phyloP scores from a whole-genome alignment of 2,888 invertebrate species.

The Dynastes tityus region DNA sequence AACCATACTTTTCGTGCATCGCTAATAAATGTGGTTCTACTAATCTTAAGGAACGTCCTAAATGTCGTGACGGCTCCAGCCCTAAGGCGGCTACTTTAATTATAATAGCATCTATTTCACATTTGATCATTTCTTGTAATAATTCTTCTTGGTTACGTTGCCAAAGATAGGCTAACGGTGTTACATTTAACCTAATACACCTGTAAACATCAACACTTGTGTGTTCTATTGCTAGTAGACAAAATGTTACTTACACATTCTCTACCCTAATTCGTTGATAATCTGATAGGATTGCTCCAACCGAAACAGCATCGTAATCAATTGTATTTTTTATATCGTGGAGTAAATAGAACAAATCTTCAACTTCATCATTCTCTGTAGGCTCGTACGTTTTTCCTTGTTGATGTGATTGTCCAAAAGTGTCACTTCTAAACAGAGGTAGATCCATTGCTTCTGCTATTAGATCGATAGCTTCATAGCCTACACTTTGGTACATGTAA shows the following conservation, averaged over 20 bases:
- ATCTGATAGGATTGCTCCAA: slow-evolving; percentile 98
- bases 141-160: slow-evolving; percentile 94
- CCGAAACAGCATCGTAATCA: slow-evolving; percentile 90
- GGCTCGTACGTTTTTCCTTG: slow-evolving; percentile 85
- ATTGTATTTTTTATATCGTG: slow-evolving; percentile 79
- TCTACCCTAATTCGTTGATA: slow-evolving; percentile 98
- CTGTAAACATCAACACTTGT: slow-evolving; percentile 69
- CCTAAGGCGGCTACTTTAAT: slow-evolving; percentile 98
- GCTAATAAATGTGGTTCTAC: slow-evolving; percentile 90
- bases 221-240: not conserved
- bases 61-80: slow-evolving; percentile 87
- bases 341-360: slow-evolving; percentile 92
- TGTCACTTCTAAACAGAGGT: slow-evolving; percentile 89
- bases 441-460: slow-evolving; percentile 95
- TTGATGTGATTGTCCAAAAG: slow-evolving; percentile 88
- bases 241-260: slow-evolving; percentile 86
- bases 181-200: slow-evolving; percentile 90
- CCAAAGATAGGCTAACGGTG: slow-evolving; percentile 96
- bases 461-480: slow-evolving; percentile 92
- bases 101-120: slow-evolving; percentile 92
- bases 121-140: slow-evolving; percentile 96
- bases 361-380: slow-evolving; percentile 94
- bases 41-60: slow-evolving; percentile 88
- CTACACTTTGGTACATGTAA: slow-evolving; percentile 99
- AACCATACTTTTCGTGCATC: slow-evolving; percentile 94